Evolutionary conservation across 2,888 invertebrate species (phyloP), one percentile per base, ranked within the genome.

Genomic region (Hoplodrina blanda): DNA sequence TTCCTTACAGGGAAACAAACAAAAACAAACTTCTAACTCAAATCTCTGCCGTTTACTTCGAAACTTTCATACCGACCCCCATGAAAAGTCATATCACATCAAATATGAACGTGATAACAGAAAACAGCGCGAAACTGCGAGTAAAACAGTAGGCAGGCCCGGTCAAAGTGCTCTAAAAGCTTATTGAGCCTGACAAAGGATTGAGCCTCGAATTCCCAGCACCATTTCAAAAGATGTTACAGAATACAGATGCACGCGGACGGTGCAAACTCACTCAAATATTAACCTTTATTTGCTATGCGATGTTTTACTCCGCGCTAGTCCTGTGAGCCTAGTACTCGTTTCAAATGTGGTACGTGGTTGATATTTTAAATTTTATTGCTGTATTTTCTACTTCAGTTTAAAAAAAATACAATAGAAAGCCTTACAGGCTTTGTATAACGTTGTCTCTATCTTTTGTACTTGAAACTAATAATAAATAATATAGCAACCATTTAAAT

Each of bases 121-220:
- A 84, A 79, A 76, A 76, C 62, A 74, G 37, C 67, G 69, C 66
- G 56, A 67, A 72, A 70, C 73, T 68, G 66, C 75, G 69, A 71
- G 67, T 73, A 73, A 66, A 73, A 80, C 80, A 56, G 73, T 70
- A 54, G 49, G 37, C 50, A 57, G 49, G 41, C 49, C 72, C 73
- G 73, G 83, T 71, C 76, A 82, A 77, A 71, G 83, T 69, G 69
- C 71, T 70, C 68, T 85, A 72, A 83, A 83, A 81, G 76, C 83
- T 85, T 83, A 83, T 76, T 76, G 83, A 59, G 68, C 59, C 65
- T 81, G 81, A 81, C 85, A 85, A 85, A 81, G 78, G 85, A 61
- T 74, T 62, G 60, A 65, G 54, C 60, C 59, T 67, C 56, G 52
- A 62, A 74, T 78, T 80, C 85, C 74, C 85, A 69, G 57, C 66